Percentiles rank a stretch among this genome's conserved stretches.
Evolutionary conservation across 2,797 vertebrate genomes (phyloP).

Genomic region (Dryobates pubescens): DNA sequence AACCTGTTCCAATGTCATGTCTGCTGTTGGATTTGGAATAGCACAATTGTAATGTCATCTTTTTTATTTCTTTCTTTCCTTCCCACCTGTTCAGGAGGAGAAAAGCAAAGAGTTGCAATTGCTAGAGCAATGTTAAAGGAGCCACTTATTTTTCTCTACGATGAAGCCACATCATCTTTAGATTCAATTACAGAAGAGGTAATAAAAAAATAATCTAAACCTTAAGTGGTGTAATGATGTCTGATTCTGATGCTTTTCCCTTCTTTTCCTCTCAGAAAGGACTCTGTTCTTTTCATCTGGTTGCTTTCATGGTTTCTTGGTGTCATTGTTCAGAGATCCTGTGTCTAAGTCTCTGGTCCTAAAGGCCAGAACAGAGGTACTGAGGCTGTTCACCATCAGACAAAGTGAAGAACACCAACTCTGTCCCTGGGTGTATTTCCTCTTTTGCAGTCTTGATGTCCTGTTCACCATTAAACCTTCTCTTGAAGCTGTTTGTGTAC

Average conservation of each 20-base stretch:
- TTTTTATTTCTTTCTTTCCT: neutral
- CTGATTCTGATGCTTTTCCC: neutral
- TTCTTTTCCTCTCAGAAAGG: neutral
- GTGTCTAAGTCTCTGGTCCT: neutral
- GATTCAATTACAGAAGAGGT: slow-evolving; percentile 99
- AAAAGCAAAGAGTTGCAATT: slow-evolving; percentile 97
- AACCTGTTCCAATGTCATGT: neutral
- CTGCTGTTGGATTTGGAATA: neutral
- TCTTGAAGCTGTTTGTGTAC: neutral
- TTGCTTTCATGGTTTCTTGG: neutral
- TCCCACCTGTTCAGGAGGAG: slow-evolving; percentile 85
- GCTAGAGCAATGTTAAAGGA: slow-evolving; percentile 97
- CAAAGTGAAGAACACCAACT: neutral
- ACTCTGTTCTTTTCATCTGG: neutral
- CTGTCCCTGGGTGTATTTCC: neutral
- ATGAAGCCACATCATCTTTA: slow-evolving; percentile 98
- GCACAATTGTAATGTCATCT: neutral
- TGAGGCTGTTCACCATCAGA: neutral
- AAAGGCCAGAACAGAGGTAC: neutral
- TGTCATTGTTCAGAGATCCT: neutral
- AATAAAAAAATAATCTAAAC: neutral
- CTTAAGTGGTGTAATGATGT: neutral
- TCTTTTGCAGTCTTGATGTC: neutral
- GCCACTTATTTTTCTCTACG: slow-evolving; percentile 92
- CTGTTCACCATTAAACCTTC: neutral